Evolutionary conservation across 1,140 invertebrate genomes (phyloP).

Genomic region (Hesperophylax magnus): DNA sequence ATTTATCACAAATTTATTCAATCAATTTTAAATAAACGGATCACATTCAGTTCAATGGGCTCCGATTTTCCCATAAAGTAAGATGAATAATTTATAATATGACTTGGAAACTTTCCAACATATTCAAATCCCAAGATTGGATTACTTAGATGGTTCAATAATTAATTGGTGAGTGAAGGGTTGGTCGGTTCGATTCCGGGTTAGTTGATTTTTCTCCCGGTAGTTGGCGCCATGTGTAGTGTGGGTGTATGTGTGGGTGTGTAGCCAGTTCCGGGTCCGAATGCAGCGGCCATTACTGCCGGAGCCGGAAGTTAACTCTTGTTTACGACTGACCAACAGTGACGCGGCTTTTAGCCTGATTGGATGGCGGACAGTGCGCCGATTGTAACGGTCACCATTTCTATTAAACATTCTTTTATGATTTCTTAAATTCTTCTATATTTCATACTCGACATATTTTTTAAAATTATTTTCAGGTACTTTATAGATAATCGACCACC

Average conservation of each 20-base stretch:
- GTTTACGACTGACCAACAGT: constrained; percentile 58
- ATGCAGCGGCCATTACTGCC: constrained; percentile 48
- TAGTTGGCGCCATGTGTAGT: constrained; percentile 19
- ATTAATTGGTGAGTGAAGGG: neutral
- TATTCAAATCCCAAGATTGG: no score
- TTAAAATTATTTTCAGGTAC: no score
- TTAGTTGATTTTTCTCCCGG: constrained; percentile 9
- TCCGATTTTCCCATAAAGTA: no score
- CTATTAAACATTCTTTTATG: neutral
- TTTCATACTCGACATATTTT: no score
- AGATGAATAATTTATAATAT: no score
- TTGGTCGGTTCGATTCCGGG: neutral
- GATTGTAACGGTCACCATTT: constrained; percentile 1
- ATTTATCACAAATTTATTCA: no score
- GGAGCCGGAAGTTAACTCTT: constrained; percentile 55
- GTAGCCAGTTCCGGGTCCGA: constrained; percentile 8
- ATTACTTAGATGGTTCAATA: no score
- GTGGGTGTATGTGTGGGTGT: neutral
- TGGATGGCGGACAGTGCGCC: constrained; percentile 50
- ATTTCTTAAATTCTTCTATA: no score
- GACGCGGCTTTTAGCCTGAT: constrained; percentile 58
- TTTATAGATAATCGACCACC: no score
- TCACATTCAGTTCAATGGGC: no score
- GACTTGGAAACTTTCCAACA: no score
- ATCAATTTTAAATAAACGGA: no score